phyloP scores from a whole-genome alignment of 2,113 vertebrate genomes.

The Aphyosemion australe region DNA sequence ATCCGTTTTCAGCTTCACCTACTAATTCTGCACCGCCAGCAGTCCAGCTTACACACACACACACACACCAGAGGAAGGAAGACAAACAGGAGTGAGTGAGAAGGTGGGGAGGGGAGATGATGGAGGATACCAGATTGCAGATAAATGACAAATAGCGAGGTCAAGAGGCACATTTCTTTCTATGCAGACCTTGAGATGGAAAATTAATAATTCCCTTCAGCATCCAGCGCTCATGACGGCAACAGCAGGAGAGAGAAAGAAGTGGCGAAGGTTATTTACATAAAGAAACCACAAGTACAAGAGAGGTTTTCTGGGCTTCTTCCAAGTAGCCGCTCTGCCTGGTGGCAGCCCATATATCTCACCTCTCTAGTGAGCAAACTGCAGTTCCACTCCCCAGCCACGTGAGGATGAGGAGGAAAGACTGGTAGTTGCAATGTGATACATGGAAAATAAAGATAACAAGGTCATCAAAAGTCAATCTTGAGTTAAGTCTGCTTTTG shows the following conservation, averaged over 20 bases:
- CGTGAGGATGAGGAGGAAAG: not conserved
- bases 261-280: conserved; percentile 1
- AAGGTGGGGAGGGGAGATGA: conserved; percentile 13
- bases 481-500: conserved; percentile 33
- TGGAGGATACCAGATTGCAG: conserved; percentile 11
- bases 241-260: conserved; percentile 7
- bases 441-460: conserved; percentile 62
- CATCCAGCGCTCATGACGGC: conserved; percentile 26
- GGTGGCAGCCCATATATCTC: conserved; percentile 45
- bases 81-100: conserved; percentile 30
- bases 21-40: conserved; percentile 56
- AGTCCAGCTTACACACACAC: conserved; percentile 5
- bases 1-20: conserved; percentile 61
- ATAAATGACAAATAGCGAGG: conserved; percentile 29
- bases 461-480: conserved; percentile 48
- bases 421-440: conserved; percentile 44
- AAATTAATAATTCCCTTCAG: conserved; percentile 61
- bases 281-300: conserved; percentile 26
- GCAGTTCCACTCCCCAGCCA: conserved; percentile 21
- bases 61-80: conserved; percentile 22
- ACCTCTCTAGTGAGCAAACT: conserved; percentile 30
- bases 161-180: conserved; percentile 5
- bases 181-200: conserved; percentile 52
- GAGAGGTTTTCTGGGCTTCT: conserved; percentile 45
- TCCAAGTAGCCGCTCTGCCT: conserved; percentile 40